Base-by-base conservation (phyloP, 2,797 vertebrate genomes). In the Paramormyrops hopkinsi region DNA sequence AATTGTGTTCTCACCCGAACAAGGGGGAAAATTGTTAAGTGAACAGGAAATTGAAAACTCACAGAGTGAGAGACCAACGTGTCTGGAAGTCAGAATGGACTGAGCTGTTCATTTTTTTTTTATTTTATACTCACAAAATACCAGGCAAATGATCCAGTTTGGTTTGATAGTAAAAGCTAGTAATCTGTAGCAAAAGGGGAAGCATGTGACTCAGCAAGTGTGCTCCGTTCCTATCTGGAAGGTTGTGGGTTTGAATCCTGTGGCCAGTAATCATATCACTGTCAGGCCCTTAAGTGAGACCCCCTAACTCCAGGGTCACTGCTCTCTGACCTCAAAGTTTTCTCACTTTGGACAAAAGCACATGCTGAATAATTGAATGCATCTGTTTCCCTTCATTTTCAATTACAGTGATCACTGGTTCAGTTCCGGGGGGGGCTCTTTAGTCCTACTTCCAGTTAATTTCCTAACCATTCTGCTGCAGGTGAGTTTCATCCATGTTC, bases 11-110 rank as follows among this genome's bases (percentile, higher is more conserved):
- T 92, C 85, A 41, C 89, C 92, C 89, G 93, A 93, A 92, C 95
- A 94, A 95, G 92, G 93, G 59, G 92, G 89, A 87, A 92, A 94
- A 94, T 90, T 93, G 90, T 93, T 93, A 22, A 90, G 91, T 92
- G 92, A 89, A 90, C 89, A 62, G 89, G 90, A 93, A 94, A 79
- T 41, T 53, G 86, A 87, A 65, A 87, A 46, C 33, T 54, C 53
- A 29, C 12, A 3, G 25, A 88, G 7, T 11, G 59, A 51, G 48
- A 19, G 50, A 44, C 44, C 17, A 22, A 41, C 12, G 69, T 54
- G 88, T 69, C 65, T 88, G 76, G 50, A 82, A 88, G 22, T 82
- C 86, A 14, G 37, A 59, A 29, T 37, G 56, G 14, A 87, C 33
- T 33, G 11, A n/a, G 25, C 33, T 56, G 33, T 76, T 25, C 33